Evolutionary conservation across 2,797 vertebrate genomes (phyloP).

Genomic region (Oreortyx pictus): DNA sequence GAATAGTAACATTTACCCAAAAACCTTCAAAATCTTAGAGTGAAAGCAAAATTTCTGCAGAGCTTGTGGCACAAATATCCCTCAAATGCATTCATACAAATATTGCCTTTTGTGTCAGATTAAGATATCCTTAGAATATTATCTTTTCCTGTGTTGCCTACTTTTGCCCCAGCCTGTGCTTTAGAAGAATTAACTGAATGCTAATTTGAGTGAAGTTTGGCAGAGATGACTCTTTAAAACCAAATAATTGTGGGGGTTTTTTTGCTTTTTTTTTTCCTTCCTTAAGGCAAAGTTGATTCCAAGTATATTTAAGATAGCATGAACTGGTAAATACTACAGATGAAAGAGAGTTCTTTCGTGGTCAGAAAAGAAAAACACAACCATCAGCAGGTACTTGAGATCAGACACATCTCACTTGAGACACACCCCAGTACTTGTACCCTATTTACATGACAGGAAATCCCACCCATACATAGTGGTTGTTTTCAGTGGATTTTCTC

Average conservation of each 20-base stretch:
- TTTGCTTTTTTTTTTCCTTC: neutral
- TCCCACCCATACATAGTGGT: rapidly evolving
- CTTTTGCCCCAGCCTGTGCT: neutral
- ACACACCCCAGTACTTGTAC: rapidly evolving
- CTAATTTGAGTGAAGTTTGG: neutral
- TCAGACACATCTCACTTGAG: neutral
- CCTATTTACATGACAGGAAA: neutral
- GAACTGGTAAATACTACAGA: neutral
- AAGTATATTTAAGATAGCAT: neutral
- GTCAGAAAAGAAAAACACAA: neutral
- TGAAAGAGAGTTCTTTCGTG: neutral
- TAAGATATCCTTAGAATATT: neutral
- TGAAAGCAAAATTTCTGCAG: neutral
- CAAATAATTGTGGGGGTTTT: neutral
- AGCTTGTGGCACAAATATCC: neutral
- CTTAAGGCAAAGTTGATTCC: neutral
- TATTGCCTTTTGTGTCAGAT: neutral
- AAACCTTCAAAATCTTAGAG: neutral
- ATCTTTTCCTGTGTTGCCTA: neutral
- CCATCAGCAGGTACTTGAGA: neutral
- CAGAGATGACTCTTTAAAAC: neutral
- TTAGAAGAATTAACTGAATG: neutral
- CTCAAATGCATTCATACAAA: rapidly evolving
- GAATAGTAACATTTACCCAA: rapidly evolving
- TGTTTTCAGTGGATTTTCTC: neutral